Conservation (phyloP, 53 echinoderm and acorn worm genomes). For the Hippasteria phrygiana region DNA sequence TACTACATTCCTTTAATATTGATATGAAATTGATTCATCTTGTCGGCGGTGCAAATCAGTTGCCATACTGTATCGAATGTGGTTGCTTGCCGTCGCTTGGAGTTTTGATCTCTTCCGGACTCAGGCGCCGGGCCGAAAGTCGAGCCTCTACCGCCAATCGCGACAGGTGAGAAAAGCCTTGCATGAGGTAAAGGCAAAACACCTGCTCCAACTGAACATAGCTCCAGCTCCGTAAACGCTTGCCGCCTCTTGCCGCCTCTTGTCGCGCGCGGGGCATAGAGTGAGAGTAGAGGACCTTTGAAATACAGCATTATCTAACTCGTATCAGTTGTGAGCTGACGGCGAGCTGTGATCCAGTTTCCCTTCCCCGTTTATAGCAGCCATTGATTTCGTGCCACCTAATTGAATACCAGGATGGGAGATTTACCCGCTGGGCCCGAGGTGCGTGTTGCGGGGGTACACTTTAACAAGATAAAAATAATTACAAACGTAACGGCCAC, state of each 20-base stretch:
- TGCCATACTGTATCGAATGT: neutral
- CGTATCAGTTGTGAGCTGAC: neutral
- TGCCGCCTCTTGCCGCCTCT: neutral
- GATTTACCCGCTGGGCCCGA: neutral
- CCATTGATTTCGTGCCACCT: constrained; percentile 15
- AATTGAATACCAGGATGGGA: constrained; percentile 17
- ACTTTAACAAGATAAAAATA: neutral
- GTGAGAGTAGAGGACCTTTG: neutral
- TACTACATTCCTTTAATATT: neutral
- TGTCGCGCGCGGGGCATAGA: neutral
- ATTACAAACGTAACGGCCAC: neutral
- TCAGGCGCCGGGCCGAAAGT: constrained; percentile 22
- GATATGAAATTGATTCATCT: neutral
- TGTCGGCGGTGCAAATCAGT: neutral
- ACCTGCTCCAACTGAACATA: constrained; percentile 30
- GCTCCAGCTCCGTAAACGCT: neutral
- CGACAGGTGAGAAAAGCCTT: constrained; percentile 30
- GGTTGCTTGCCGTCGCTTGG: neutral
- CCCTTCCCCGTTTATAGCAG: neutral
- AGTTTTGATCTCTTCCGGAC: constrained; percentile 30
- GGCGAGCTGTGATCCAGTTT: constrained; percentile 19
- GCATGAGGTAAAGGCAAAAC: constrained; percentile 2
- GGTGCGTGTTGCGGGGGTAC: neutral
- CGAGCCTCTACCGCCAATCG: constrained; percentile 5
- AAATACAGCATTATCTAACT: neutral